Percentiles rank a stretch among this genome's conserved stretches.
Evolutionary conservation across 2,113 vertebrate genomes (phyloP).

Genomic region (Atractosteus spatula): DNA sequence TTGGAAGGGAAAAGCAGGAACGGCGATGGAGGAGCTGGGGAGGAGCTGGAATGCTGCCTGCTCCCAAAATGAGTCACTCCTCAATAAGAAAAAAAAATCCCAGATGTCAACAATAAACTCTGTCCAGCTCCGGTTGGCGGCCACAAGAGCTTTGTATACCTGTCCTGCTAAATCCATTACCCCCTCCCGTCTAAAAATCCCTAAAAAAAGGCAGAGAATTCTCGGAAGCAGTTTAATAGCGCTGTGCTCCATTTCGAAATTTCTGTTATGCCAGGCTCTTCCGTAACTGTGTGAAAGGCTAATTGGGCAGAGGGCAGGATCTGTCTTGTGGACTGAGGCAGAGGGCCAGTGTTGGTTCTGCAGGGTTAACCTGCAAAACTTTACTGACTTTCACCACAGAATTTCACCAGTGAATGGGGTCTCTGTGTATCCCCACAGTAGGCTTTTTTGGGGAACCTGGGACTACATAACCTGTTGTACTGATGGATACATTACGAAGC

Average conservation of each 20-base stretch:
- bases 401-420: too few relatives aligned
- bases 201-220: slow-evolving; percentile 59
- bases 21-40: neutral
- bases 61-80: slow-evolving; percentile 45
- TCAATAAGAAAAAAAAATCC: slow-evolving; percentile 66
- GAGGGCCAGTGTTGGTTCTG: too few relatives aligned
- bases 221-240: slow-evolving; percentile 65
- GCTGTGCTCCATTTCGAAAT: slow-evolving; percentile 3
- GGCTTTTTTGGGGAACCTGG: too few relatives aligned
- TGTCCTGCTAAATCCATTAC: slow-evolving; percentile 74
- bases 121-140: slow-evolving; percentile 62
- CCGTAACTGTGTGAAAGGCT: slow-evolving; percentile 25
- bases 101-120: slow-evolving; percentile 76
- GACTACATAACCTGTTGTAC: too few relatives aligned
- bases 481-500: too few relatives aligned
- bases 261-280: slow-evolving; percentile 28
- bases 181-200: slow-evolving; percentile 43
- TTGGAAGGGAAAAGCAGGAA: neutral
- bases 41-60: slow-evolving; percentile 1
- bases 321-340: neutral
- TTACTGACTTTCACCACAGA: too few relatives aligned
- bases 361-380: too few relatives aligned
- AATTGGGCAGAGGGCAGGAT: slow-evolving; percentile 37
- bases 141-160: slow-evolving; percentile 69
- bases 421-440: too few relatives aligned